A percentile compares a stretch with the other conserved stretches of the same genome.
phyloP scores from a whole-genome alignment of 2,113 vertebrate genomes.

The Amphiprion percula region DNA sequence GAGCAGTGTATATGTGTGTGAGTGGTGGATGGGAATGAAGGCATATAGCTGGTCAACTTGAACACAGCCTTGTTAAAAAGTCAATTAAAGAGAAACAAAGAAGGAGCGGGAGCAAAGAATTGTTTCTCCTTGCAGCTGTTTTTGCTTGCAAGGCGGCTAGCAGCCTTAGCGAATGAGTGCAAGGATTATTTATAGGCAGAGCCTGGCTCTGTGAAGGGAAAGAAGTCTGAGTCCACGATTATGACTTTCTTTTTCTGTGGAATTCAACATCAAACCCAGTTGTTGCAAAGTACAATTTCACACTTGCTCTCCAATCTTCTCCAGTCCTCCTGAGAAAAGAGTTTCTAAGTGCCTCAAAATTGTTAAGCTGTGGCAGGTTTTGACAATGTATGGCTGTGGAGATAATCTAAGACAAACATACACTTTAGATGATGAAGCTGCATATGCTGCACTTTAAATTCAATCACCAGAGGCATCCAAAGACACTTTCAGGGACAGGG shows the following conservation, averaged over 20 bases:
- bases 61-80: conserved; percentile 83
- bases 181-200: conserved; percentile 61
- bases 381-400: conserved; percentile 9
- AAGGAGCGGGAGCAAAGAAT: conserved; percentile 25
- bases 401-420: conserved; percentile 46
- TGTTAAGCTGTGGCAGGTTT: conserved; percentile 18
- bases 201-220: conserved; percentile 43
- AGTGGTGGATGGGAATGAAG: conserved; percentile 39
- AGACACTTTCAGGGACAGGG: conserved; percentile 13
- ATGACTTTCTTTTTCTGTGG: conserved; percentile 36
- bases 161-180: conserved; percentile 52
- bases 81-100: conserved; percentile 84
- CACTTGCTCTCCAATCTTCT: conserved; percentile 40
- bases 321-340: conserved; percentile 15
- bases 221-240: conserved; percentile 50
- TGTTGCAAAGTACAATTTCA: conserved; percentile 49
- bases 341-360: conserved; percentile 8
- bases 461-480: conserved; percentile 16
- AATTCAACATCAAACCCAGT: conserved; percentile 47
- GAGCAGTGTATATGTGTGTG: conserved; percentile 36
- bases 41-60: conserved; percentile 71
- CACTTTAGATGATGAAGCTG: conserved; percentile 23
- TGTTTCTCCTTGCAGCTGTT: conserved; percentile 65
- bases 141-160: conserved; percentile 50
- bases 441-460: conserved; percentile 35